Evolutionary conservation across 2,888 invertebrate genomes (phyloP), one percentile per base, ranked within the genome.

Genomic region (Platerodrilus igneus): DNA sequence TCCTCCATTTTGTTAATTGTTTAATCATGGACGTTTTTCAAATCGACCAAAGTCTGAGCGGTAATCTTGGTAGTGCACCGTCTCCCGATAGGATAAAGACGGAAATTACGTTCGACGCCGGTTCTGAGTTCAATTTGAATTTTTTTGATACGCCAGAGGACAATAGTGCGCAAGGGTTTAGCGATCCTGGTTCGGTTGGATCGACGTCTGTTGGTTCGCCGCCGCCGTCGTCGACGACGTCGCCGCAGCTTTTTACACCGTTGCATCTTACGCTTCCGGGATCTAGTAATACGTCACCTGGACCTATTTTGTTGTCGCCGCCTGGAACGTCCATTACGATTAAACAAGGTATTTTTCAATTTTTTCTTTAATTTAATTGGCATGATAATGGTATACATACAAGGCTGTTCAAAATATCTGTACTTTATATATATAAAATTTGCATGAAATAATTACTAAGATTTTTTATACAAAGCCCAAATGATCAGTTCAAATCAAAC

Each of bases 91-190:
- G 75, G 68, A 69, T 75, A 59, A 71, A 74, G 63, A 72, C 77
- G 65, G 76, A 78, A 66, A 81, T 83, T 53, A 75, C 77, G 59
- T 81, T 85, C 69, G 84, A 83, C 67, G 80, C 83, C 55, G 80
- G 79, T 62, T 77, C 82, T 51, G 84, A 86, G 67, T 87, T 87
- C 68, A 83, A 86, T 68, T 74, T 87, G 62, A 78, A 83, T 67
- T 87, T 86, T 72, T 86, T 86, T 73, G 85, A 87, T 67, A 72
- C 72, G 19, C 73, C 74, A 32, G 83, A 82, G 58, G 79, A 79
- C 58, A 78, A 77, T 57, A 79, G 75, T 52, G 77, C 78, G 4
- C 79, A 79, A 60, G 79, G 78, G 30, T 81, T 79, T 66, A 79
- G 81, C 66, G 78, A 78, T 63, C 75, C 78, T 20, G 79, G 78